Conservation (phyloP, 2,113 vertebrate genomes). For the Tautogolabrus adspersus region DNA sequence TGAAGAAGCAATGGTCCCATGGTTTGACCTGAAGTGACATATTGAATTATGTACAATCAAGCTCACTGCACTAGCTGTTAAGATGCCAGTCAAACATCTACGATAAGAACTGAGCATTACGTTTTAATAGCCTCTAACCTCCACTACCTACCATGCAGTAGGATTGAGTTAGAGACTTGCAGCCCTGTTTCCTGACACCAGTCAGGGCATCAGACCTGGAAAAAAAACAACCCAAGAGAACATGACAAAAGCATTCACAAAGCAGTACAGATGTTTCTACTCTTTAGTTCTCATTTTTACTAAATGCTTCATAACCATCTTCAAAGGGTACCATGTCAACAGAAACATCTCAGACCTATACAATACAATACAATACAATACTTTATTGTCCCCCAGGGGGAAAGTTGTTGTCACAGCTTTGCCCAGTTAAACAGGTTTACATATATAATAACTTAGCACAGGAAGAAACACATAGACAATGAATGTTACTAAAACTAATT, state of each 20-base stretch:
- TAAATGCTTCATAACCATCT: not conserved
- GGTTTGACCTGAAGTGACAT: conserved; percentile 86
- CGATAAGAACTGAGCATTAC: not conserved
- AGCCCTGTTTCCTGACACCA: conserved; percentile 88
- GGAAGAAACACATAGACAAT: not conserved
- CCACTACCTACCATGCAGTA: conserved; percentile 89
- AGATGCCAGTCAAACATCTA: not conserved
- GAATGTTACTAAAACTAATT: not conserved
- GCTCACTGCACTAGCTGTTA: not conserved
- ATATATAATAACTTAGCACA: too few relatives aligned
- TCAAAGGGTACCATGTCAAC: not conserved
- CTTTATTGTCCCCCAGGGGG: too few relatives aligned
- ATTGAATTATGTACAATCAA: not conserved
- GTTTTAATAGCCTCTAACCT: not conserved
- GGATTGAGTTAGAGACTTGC: conserved; percentile 89
- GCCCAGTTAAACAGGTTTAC: too few relatives aligned
- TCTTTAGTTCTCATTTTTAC: not conserved
- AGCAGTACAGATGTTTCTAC: not conserved
- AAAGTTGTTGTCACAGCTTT: too few relatives aligned
- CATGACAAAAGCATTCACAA: not conserved
- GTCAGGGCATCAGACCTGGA: conserved; percentile 86
- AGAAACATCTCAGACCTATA: too few relatives aligned
- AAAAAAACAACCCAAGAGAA: conserved; percentile 12
- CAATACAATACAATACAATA: too few relatives aligned
- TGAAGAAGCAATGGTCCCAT: conserved; percentile 90